phyloP scores from a whole-genome alignment of 2,113 vertebrate species.

The Plecturocebus donacophilus region DNA sequence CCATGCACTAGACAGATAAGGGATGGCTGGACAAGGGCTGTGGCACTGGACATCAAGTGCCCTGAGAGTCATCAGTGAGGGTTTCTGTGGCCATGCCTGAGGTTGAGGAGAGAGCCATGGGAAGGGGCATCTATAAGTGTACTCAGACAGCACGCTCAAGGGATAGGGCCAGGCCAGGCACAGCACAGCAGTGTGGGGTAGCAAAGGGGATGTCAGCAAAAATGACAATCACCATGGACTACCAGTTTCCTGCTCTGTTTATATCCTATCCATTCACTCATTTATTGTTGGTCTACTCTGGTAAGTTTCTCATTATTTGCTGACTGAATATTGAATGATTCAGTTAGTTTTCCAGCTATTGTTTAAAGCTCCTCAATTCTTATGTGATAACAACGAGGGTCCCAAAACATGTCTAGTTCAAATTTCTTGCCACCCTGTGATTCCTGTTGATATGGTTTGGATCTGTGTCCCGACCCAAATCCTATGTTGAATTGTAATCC shows the following conservation, averaged over 20 bases:
- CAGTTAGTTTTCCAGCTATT: neutral
- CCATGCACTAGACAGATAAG: neutral
- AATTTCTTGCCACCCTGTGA: neutral
- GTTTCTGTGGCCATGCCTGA: neutral
- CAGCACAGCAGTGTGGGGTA: neutral
- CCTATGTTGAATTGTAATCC: no score
- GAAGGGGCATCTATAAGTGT: fast-evolving
- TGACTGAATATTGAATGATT: neutral
- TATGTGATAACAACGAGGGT: neutral
- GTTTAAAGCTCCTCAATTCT: neutral
- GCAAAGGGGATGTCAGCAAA: neutral
- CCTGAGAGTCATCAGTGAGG: neutral
- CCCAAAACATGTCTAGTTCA: neutral
- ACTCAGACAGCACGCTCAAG: neutral
- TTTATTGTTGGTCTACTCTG: neutral
- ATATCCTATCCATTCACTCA: neutral
- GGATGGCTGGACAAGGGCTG: neutral
- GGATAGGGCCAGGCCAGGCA: neutral
- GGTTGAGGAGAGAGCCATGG: neutral
- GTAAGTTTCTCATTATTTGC: neutral
- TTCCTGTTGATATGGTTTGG: neutral
- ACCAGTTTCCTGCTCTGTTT: neutral
- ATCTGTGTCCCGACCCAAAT: no score
- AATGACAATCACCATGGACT: neutral
- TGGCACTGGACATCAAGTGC: neutral